Evolutionary conservation across 2,888 invertebrate genomes (phyloP), one percentile per base, ranked within the genome.

Genomic region (Aporophyla lueneburgensis): DNA sequence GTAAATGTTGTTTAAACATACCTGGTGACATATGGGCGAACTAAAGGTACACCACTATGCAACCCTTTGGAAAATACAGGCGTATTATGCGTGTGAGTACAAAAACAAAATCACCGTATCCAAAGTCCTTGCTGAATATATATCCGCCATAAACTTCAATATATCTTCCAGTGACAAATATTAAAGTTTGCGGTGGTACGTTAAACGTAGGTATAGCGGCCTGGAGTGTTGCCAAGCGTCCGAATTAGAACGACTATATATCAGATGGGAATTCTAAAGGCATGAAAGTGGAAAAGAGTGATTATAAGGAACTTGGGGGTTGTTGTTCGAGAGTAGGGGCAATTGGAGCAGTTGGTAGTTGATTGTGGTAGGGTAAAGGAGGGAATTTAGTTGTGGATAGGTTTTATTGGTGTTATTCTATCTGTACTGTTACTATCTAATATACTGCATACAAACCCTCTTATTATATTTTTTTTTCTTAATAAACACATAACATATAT

Each of bases 171-270:
- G 89, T 83, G 89, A 90, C 91, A 92, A 93, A 93, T 93, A 94
- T 93, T 93, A 93, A 93, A 93, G 87, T 91, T 90, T 82, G 88
- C 81, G 74, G 73, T 43, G 62, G 71, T 80, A 84, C 80, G 81
- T 79, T 87, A 85, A 85, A 83, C 80, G 88, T 87, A 88, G 87
- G 87, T 91, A 86, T 83, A 85, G 72, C 66, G 46, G 63, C 63
- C 85, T 82, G 83, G 82, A 84, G 84, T 89, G 83, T 88, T 91
- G 94, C 94, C 94, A 94, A 88, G 83, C 54, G 83, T 78, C 87
- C 88, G 91, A 93, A 93, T 93, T 94, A 93, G 93, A 92, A 91
- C 92, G 86, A 87, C 89, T 91, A 91, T 94, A 93, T 90, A 94
- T 94, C 93, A 93, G 86, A 74, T 85, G 84, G 85, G 89, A 92